phyloP scores from a whole-genome alignment of 1,140 invertebrate genomes.

The Bacillus rossius region DNA sequence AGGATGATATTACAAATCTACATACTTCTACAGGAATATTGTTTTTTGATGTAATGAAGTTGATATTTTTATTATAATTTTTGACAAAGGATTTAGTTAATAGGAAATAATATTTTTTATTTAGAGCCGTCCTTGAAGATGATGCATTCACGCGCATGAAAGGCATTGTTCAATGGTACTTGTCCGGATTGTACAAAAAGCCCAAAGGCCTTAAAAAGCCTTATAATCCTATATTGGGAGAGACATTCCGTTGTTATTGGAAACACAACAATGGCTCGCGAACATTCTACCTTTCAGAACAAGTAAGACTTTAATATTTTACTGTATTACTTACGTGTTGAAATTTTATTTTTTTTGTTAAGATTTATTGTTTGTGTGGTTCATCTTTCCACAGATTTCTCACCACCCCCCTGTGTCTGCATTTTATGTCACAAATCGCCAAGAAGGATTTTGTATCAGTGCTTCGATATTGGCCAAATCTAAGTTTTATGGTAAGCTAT shows the following conservation, averaged over 20 bases:
- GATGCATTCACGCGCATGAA: conserved; percentile 91
- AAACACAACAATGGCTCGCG: conserved; percentile 73
- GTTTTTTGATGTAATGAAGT: no score
- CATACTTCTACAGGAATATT: no score
- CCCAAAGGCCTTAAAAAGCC: conserved; percentile 92
- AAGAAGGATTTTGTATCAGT: conserved; percentile 89
- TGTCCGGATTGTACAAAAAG: conserved; percentile 85
- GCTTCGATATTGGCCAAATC: conserved; percentile 89
- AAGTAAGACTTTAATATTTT: conserved; percentile 48
- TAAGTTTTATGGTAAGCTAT: conserved; percentile 79
- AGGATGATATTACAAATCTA: no score
- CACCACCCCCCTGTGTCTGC: conserved; percentile 94
- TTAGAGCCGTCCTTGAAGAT: conserved; percentile 76
- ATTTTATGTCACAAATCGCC: conserved; percentile 90
- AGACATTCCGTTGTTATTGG: conserved; percentile 91
- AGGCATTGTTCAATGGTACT: conserved; percentile 82
- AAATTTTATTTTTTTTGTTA: not conserved
- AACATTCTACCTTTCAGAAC: conserved; percentile 91
- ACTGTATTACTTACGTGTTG: not conserved
- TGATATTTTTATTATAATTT: no score
- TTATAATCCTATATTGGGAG: conserved; percentile 91
- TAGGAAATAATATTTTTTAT: no score
- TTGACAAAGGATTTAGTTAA: no score
- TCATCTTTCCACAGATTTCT: conserved; percentile 59
- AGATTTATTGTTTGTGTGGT: conserved; percentile 10